Base-by-base conservation (phyloP, 2,797 vertebrate genomes). In the Enteromius viviparus region DNA sequence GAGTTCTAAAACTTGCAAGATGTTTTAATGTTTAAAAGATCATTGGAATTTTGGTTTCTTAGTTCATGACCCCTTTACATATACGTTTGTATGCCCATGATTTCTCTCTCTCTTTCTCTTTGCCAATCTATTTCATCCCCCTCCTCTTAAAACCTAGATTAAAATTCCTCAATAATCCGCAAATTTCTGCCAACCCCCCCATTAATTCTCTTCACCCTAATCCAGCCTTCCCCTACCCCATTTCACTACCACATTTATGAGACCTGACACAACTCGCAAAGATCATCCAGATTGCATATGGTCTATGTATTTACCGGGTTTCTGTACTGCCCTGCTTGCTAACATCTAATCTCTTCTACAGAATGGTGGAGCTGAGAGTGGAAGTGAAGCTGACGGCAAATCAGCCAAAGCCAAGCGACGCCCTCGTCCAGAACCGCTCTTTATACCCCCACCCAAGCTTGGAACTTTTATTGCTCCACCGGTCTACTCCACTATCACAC, bases 381-480 rank as follows among this genome's bases (percentile, higher is more conserved):
- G 89, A 7, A 90, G 89, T 26, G 94, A 95, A 1, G 91, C 93
- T 0, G 94, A 95, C 2, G 86, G 88, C 82, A 95, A 96, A 85
- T 91, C 92, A 78, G 88, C 92, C 87, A 99, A 99, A 91, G 94
- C 94, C 82, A 99, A 97, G 86, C 96, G 98, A 10, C 95, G 98
- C 1, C 97, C 97, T 0, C 93, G 98, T 64, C 98, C 98, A 0
- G 97, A 99, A 87, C 98, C 98, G 0, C 96, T 99, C 78, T 98
- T 99, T 94, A 99, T 99, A 92, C 98, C 98, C 2, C 97, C 97
- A 4, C 98, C 98, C 1, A 99, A 99, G 89, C 94, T 96, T 0
- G 95, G 95, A 90, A 94, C 96, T 0, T 98, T 99, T 90, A 97
- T 98, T 19, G 95, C 93, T 9, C 97, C 98, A 0, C 94, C 97